Evolutionary conservation across 2,797 vertebrate genomes (phyloP).

Genomic region (Pristis pectinata): DNA sequence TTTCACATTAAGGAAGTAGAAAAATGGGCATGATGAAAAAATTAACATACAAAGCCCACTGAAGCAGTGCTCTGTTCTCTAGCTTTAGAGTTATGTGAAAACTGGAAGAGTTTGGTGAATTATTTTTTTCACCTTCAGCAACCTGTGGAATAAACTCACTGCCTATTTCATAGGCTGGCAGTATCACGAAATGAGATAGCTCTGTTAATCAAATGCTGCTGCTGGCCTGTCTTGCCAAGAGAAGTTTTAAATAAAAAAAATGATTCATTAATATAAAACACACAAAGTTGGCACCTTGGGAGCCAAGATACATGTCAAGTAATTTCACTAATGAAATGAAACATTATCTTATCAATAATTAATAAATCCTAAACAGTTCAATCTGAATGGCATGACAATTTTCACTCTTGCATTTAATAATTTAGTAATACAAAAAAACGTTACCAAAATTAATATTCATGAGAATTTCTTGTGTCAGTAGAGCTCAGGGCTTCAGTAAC

Average conservation of each 20-base stretch:
- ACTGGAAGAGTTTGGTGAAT: neutral
- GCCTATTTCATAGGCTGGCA: neutral
- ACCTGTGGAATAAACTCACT: neutral
- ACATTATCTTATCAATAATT: slow-evolving; percentile 38
- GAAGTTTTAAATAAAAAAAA: slow-evolving; percentile 24
- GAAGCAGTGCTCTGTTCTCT: neutral
- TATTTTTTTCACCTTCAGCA: neutral
- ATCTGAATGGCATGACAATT: slow-evolving; percentile 31
- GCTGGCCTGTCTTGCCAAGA: neutral
- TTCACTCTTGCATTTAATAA: slow-evolving; percentile 33
- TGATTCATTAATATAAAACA: slow-evolving; percentile 32
- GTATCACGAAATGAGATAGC: slow-evolving; percentile 22
- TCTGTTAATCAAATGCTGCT: slow-evolving; percentile 20
- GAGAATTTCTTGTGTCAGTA: slow-evolving; percentile 26
- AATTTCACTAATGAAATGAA: slow-evolving; percentile 36
- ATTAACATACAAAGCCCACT: neutral
- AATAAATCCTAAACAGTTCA: slow-evolving; percentile 31
- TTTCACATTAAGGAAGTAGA: neutral
- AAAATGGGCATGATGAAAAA: neutral
- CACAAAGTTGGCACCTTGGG: slow-evolving; percentile 21
- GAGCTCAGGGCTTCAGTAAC: neutral
- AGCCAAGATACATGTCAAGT: slow-evolving; percentile 24
- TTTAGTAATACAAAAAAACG: slow-evolving; percentile 32
- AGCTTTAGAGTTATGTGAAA: neutral
- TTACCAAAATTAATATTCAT: slow-evolving; percentile 35